Base-by-base conservation (phyloP, 2,113 vertebrate genomes). In the Phalacrocorax aristotelis region DNA sequence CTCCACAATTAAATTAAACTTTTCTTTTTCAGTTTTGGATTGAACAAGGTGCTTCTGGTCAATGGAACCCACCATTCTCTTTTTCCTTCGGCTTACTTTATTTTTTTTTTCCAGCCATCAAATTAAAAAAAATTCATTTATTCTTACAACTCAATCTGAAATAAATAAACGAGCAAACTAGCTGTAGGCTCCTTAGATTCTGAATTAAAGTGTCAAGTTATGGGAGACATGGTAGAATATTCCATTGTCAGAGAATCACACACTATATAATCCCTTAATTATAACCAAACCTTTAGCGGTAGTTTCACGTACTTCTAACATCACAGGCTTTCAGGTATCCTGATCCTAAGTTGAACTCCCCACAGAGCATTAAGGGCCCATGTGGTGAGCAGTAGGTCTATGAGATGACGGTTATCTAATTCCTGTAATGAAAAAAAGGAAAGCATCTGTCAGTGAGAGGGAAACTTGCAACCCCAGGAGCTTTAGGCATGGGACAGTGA, bases 51-150 rank as follows among this genome's bases (percentile, higher is more conserved):
- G 64, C 13, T 55, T 76, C 58, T 12, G 21, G 34, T 52, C 75
- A 90, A 38, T 61, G 44, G 46, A 77, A 86, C 7, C 4, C 19
- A 77, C 38, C 25, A 52, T 71, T 89, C 29, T 84, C n/a, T 74
- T 77, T 87, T 94, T 66, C n/a, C 34, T 40, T 88, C 38, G 68
- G 26, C 26, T 85, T 49, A 22, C 23, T 85, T 88, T 62, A 14
- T n/a, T 72, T 70, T 83, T 54, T 92, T 69, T 66, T 49, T 54
- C 55, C 69, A 96, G 76, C 42, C 68, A 81, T 30, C 5, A 3
- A 90, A 94, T 92, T 78, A 69, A 95, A 95, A 95, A 95, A 88
- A 90, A 57, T 78, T 46, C 76, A 87, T 95, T 95, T 96, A 94
- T 94, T 92, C 89, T 78, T 71, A 89, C 46, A 88, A 83, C 38